Evolutionary conservation across 2,113 vertebrate genomes (phyloP).

Genomic region (Leuciscus idus): DNA sequence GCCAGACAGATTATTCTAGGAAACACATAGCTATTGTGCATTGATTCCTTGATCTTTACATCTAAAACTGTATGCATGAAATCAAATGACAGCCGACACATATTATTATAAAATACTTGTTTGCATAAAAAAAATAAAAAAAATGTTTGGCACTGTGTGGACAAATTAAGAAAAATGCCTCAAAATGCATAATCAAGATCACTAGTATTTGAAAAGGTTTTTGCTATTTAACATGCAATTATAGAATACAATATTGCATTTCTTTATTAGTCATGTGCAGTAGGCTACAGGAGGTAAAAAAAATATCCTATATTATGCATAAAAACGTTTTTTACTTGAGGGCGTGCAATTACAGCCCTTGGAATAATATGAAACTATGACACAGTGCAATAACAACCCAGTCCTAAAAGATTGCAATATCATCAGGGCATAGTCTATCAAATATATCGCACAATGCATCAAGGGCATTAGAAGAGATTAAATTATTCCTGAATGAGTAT

Average conservation of each 20-base stretch:
- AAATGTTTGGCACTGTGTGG: background rate
- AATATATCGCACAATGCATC: conserved; percentile 10
- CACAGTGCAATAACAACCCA: background rate
- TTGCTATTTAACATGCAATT: background rate
- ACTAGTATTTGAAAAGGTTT: background rate
- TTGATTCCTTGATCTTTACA: background rate
- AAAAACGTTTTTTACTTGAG: background rate
- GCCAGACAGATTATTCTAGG: conserved; percentile 34
- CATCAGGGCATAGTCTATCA: background rate
- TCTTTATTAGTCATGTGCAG: background rate
- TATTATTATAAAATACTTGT: background rate
- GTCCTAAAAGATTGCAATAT: background rate
- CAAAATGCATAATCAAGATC: background rate
- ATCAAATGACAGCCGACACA: background rate
- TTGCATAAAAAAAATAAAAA: no score
- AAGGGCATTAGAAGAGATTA: background rate
- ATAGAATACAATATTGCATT: background rate
- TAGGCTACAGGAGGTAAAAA: conserved; percentile 5
- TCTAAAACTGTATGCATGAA: background rate
- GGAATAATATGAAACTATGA: background rate
- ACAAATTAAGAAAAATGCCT: background rate
- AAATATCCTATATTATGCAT: no score
- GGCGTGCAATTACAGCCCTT: background rate
- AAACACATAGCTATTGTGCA: background rate
- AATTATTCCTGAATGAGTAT: conserved; percentile 30